These are phyloP conservation scores for Lagocephalus sceleratus DNA, from an alignment of 2,797 vertebrate species.

Conservation along the genomic window DNA sequence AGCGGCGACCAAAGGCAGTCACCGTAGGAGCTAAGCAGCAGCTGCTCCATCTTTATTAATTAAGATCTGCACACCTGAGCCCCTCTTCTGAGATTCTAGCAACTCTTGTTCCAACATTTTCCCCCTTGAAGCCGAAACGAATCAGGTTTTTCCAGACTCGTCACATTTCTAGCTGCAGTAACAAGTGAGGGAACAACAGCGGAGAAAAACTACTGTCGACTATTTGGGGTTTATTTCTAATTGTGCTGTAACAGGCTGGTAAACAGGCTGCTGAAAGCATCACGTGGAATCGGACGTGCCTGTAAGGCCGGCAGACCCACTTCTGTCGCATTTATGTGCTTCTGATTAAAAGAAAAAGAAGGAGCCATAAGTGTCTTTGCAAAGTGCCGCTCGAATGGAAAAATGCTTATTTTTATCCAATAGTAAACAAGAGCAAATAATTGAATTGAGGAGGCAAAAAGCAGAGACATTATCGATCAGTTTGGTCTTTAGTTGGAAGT, in stretches of 20 bases:
- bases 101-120: slow-evolving; percentile 10
- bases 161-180: slow-evolving; percentile 10
- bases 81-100: slow-evolving; percentile 10
- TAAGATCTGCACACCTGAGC: slow-evolving; percentile 29
- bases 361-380: not conserved
- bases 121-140: slow-evolving; percentile 7
- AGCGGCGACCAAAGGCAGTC: slow-evolving; percentile 37
- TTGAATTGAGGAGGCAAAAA: slow-evolving; percentile 22
- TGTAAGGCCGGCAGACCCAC: too few relatives aligned
- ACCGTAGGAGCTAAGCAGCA: slow-evolving; percentile 27
- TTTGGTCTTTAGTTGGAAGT: slow-evolving; percentile 28
- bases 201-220: too few relatives aligned
- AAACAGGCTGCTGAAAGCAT: too few relatives aligned
- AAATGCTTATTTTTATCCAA: not conserved
- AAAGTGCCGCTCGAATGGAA: slow-evolving; percentile 3
- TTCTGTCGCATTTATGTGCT: too few relatives aligned
- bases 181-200: too few relatives aligned
- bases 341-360: too few relatives aligned
- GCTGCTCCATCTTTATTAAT: slow-evolving; percentile 57
- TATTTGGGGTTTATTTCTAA: too few relatives aligned
- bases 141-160: slow-evolving; percentile 8
- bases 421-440: slow-evolving; percentile 33
- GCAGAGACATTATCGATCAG: slow-evolving; percentile 35
- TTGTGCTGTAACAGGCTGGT: too few relatives aligned
- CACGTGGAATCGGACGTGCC: too few relatives aligned